Base-by-base conservation (phyloP, 1,140 invertebrate species). In the Coptotermes formosanus region DNA sequence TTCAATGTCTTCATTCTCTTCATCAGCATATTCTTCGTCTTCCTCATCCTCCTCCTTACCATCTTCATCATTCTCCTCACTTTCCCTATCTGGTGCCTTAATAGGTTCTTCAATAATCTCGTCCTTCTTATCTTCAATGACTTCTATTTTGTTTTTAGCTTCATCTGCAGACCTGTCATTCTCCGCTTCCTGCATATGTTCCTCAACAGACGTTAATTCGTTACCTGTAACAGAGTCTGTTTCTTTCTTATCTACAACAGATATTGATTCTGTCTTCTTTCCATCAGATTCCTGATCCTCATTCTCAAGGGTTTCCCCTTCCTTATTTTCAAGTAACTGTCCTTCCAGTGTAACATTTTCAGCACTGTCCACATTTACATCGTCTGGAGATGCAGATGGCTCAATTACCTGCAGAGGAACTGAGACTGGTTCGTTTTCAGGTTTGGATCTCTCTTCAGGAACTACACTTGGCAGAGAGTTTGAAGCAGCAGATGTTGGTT, bases 11-110 rank as follows among this genome's bases (percentile, higher is more conserved):
- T 88, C 87, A 43, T 88, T 88, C 45, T 88, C 88, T 55, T 88
- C 87, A 82, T 89, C 87, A 81, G 88, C 87, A 45, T 88, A 87
- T 32, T 87, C 87, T 69, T 83, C 85, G 43, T 88, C 69, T 86
- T 86, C 87, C 82, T 85, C 87, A 83, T 89, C 87, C 82, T 85
- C 86, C 86, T 87, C 86, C 3, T n/a, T 25, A 75, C 3, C 25
- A 23, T 64, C 6, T 64, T 12, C 19, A 8, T 64, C 21, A 19
- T 25, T 75, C 64, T 75, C 64, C 64, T 75, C n/a, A 75, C 2
- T 30, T 75, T 75, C 8, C n/a, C 3, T 30, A n/a, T 43, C 38
- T 19, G 19, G 8, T 11, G 43, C 21, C 32, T 45, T 83, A 11
- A 83, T 38, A 83, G 82, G 25, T 45, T 83, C 82, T 38, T 83